A percentile compares a stretch with the other conserved stretches of the same genome.
phyloP scores from a whole-genome alignment of 30 jellyfish, hydroid and myxozoan species.

The Sanderia malayensis region DNA sequence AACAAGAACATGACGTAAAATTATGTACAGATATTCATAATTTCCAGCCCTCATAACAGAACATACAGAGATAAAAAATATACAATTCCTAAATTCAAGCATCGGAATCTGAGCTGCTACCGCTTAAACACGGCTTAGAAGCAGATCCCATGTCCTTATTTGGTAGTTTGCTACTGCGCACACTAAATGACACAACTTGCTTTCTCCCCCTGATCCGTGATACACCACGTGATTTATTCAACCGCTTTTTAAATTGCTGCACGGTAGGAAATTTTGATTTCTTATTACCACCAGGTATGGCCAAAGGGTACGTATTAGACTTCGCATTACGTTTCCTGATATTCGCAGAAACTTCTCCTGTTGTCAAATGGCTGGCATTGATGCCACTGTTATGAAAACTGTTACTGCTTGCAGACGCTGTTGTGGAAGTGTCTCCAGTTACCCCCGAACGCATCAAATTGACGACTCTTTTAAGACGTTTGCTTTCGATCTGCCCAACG shows the following conservation, averaged over 20 bases:
- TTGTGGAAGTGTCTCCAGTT: neutral
- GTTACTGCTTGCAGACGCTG: neutral
- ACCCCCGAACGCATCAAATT: conserved; percentile 52
- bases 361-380: neutral
- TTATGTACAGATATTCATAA: too few species aligned
- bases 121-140: conserved; percentile 30
- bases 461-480: conserved; percentile 48
- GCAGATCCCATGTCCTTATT: neutral
- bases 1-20: too few species aligned
- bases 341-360: neutral
- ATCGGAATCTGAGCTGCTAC: conserved; percentile 58
- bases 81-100: neutral
- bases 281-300: neutral
- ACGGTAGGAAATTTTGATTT: conserved; percentile 32
- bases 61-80: too few species aligned
- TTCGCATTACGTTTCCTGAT: neutral
- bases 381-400: too few species aligned
- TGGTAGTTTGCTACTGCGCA: conserved; percentile 5
- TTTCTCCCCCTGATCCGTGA: conserved; percentile 25
- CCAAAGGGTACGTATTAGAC: too few species aligned
- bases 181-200: neutral
- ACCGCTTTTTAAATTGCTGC: conserved; percentile 26
- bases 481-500: neutral
- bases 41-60: too few species aligned
- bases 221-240: conserved; percentile 23